phyloP scores from a whole-genome alignment of 1,140 invertebrate species.

The Polyergus mexicanus region DNA sequence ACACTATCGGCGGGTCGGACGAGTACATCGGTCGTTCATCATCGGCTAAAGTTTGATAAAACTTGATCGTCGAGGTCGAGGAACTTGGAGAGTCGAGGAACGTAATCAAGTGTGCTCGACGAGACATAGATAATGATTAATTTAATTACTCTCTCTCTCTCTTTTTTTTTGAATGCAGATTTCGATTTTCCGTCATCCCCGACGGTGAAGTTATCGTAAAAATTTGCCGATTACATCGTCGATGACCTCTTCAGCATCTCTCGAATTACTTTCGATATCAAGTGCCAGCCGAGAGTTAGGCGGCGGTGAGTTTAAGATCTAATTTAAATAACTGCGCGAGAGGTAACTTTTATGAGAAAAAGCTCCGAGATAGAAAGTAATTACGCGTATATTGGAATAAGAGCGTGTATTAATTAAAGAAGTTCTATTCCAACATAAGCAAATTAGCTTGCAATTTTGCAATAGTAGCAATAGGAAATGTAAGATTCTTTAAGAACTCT shows the following conservation, averaged over 20 bases:
- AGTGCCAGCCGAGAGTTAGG: slow-evolving; percentile 17
- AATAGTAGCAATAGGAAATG: not conserved
- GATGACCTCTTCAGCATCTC: slow-evolving; percentile 5
- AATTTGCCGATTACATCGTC: slow-evolving; percentile 31
- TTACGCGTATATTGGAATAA: slow-evolving; percentile 50
- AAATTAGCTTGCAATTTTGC: slow-evolving; percentile 34
- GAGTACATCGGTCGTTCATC: slow-evolving; percentile 76
- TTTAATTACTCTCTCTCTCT: slow-evolving; percentile 75
- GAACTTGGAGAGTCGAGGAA: slow-evolving; percentile 29
- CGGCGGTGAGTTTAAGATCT: slow-evolving; percentile 39
- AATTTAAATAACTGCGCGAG: slow-evolving; percentile 54
- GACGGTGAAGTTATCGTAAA: slow-evolving; percentile 11
- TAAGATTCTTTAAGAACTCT: not conserved
- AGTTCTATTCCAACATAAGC: slow-evolving; percentile 12
- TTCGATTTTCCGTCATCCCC: not conserved
- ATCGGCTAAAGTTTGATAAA: slow-evolving; percentile 77
- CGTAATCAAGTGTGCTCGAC: slow-evolving; percentile 79
- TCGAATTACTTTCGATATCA: slow-evolving; percentile 38
- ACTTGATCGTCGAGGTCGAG: slow-evolving; percentile 71
- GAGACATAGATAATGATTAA: slow-evolving; percentile 81
- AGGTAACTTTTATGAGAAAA: slow-evolving; percentile 49
- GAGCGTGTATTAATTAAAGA: slow-evolving; percentile 46
- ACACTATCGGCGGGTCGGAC: slow-evolving; percentile 12
- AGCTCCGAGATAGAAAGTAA: slow-evolving; percentile 33
- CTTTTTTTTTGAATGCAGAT: not conserved